Evolutionary conservation across 2,797 vertebrate genomes (phyloP), one percentile per base, ranked within the genome.

Genomic region (Dallia pectoralis): DNA sequence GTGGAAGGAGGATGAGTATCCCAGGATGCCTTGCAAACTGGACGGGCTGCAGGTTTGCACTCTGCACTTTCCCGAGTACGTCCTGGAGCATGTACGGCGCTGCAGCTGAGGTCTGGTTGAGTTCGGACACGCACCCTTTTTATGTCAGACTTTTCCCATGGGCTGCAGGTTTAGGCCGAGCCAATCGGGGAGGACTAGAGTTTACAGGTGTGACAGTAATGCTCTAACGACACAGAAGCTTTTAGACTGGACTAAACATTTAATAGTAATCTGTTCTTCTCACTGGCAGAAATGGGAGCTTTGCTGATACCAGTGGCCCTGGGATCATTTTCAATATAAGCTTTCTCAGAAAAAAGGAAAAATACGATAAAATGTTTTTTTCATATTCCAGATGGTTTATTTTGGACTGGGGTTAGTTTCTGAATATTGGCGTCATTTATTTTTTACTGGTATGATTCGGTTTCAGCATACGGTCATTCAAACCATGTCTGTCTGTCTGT

Each of bases 1-100:
- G 89, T 99, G 97, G 97, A 99, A 99, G 91, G 97, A 99, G 93
- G 97, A 99, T 75, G 97, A 99, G 89, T 99, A 97, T 90, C 97
- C 97, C 53, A 93, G 97, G 85, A 99, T 99, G 97, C 97, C 97
- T 32, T 99, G 97, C 94, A 99, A 99, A 91, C 94, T 99, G 88
- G 97, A 99, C 82, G 97, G 97, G 76, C 94, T 99, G 89, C 97
- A 99, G 89, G 97, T 99, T 76, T 99, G 97, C 93, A 99, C 97
- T 81, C 91, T 99, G 88, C 97, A 98, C 91, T 98, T 99, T 77
- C 97, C 97, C 2, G 97, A 99, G 71, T 98, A 96, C 63, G 95
- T 99, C 86, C 88, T 99, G 84, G 97, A 99, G 87, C 97, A 99
- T 29, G 96, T 99, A 56, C 93, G 96, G 82, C 96, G 95, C 84